Percentiles rank a stretch among this genome's conserved stretches.
Conservation (phyloP, 2,113 vertebrate genomes). For the Pterocles burchelli region DNA sequence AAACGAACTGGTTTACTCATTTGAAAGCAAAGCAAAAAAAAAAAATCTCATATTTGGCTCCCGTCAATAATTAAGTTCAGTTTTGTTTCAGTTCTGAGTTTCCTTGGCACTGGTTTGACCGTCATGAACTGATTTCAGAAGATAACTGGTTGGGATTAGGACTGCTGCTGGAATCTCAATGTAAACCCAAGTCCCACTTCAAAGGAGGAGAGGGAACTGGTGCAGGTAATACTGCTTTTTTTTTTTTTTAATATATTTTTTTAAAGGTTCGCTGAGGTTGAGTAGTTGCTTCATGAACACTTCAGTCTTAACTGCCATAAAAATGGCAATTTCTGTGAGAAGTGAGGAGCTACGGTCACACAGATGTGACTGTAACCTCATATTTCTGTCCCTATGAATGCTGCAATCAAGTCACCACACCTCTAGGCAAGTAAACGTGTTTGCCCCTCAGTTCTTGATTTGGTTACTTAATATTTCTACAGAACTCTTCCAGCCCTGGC, state of each 20-base stretch:
- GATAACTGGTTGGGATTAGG: neutral
- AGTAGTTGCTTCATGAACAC: neutral
- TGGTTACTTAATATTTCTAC: neutral
- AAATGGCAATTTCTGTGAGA: neutral
- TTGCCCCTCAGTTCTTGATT: neutral
- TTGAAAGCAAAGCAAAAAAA: neutral
- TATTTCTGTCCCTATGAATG: neutral
- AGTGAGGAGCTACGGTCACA: neutral
- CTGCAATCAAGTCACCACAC: neutral
- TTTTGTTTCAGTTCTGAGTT: neutral
- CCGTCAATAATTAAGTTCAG: neutral
- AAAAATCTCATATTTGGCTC: neutral
- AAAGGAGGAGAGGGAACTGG: neutral
- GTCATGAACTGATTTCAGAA: neutral
- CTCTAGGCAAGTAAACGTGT: neutral
- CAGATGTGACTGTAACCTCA: fast-evolving
- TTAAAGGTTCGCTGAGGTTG: neutral
- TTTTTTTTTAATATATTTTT: neutral
- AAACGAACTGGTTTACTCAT: neutral
- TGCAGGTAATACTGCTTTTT: neutral
- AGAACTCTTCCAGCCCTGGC: neutral
- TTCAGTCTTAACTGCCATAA: neutral
- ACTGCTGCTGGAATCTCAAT: neutral
- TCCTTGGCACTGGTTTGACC: neutral
- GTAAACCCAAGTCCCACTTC: neutral